Evolutionary conservation across 1,140 invertebrate species (phyloP), one percentile per base, ranked within the genome.

Genomic region (Sesamia nonagrioides): DNA sequence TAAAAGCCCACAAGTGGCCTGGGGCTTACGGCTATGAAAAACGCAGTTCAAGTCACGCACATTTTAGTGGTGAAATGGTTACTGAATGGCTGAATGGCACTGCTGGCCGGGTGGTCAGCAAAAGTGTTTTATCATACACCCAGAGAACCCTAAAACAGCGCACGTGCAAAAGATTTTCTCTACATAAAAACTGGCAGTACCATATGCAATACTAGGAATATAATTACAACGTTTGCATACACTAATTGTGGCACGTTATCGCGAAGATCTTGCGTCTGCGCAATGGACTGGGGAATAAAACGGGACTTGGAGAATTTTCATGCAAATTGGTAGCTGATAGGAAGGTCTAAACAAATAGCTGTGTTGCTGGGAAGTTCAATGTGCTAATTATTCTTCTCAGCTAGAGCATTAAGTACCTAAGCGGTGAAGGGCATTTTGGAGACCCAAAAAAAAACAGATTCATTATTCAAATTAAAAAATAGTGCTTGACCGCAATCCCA

Each of bases 121-220:
- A 27, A 27, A 27, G 27, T 27, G 27, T 27, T 37, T 37, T 6
- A 35, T 4, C 11, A 35, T 11, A n/a, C 27, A 13, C 56, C 6
- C 3, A 61, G 40, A 13, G 58, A 61, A 50, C 73, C 27, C 58
- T 48, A 50, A 35, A 42, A 27, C 18, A 42, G 37, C 54, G n/a
- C 73, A 75, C 73, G 73, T 75, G 73, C 58, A n/a, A 58, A 80
- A 82, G 80, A 87, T 84, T 87, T 87, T 87, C 86, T 87, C 84
- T 79, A 74, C 17, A 77, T 71, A 84, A 84, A 84, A 79, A 75
- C 6, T 18, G 7, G 50, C 72, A 66, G 45, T 66, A 56, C 78
- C 42, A 79, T 56, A 75, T 60, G 71, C 58, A 52, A 50, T 78
- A 69, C 78, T 42, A 13, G 18, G 77, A 79, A 79, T 66, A 52